phyloP scores from a whole-genome alignment of 2,797 vertebrate species.

The Poliocrania exsul region DNA sequence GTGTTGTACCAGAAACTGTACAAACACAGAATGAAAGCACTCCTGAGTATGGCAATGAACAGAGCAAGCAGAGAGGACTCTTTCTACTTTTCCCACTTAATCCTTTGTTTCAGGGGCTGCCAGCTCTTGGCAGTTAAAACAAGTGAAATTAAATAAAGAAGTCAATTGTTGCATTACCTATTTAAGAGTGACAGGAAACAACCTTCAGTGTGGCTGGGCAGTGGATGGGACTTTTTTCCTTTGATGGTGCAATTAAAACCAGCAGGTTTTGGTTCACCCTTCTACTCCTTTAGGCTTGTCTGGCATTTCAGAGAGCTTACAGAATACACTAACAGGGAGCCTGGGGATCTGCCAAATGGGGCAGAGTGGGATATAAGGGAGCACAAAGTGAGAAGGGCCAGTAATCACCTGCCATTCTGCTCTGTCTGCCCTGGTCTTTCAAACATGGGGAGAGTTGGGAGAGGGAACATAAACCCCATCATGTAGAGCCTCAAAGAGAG shows the following conservation, averaged over 20 bases:
- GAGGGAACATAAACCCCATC: background rate
- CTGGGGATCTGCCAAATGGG: background rate
- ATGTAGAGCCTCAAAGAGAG: background rate
- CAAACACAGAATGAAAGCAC: constrained; percentile 42
- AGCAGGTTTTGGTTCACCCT: background rate
- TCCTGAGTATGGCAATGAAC: background rate
- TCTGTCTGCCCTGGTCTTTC: background rate
- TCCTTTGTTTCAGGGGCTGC: constrained; percentile 51
- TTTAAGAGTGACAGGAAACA: background rate
- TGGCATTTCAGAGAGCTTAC: background rate
- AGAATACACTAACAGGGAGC: background rate
- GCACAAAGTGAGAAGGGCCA: too few relatives aligned
- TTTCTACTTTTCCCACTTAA: constrained; percentile 13
- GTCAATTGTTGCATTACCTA: background rate
- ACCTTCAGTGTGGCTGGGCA: background rate
- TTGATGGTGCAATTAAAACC: background rate
- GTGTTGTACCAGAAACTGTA: constrained; percentile 20
- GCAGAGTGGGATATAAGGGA: background rate
- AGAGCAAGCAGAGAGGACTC: background rate
- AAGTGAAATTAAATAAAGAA: constrained; percentile 39
- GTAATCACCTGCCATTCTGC: background rate
- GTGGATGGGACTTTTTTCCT: background rate
- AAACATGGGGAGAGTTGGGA: accelerated
- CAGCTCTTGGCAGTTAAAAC: constrained; percentile 14
- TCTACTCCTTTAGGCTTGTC: background rate